Conservation (phyloP, 2,888 invertebrate genomes). For the Tenthredo scrophulariae region DNA sequence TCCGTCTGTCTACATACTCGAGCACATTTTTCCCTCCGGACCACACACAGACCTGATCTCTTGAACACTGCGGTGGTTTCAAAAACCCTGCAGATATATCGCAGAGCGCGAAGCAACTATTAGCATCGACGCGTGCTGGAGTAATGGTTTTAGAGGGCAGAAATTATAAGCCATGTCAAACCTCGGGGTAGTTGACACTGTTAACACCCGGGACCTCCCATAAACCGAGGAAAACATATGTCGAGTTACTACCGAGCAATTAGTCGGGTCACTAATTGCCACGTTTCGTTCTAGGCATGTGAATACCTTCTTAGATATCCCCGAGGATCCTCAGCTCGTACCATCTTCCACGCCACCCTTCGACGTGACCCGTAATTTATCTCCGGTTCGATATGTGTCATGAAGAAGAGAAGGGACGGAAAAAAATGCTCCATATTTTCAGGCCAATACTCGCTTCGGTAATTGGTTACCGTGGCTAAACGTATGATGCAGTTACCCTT, state of each 20-base stretch:
- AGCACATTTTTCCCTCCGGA: neutral
- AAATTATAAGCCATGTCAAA: neutral
- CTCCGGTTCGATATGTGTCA: neutral
- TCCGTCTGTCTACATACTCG: no score
- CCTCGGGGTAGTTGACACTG: slow-evolving; percentile 44
- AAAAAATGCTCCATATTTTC: neutral
- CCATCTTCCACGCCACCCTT: neutral
- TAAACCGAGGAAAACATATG: slow-evolving; percentile 19
- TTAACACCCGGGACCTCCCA: slow-evolving; percentile 52
- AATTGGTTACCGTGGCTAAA: slow-evolving; percentile 23
- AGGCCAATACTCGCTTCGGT: neutral
- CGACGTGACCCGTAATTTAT: neutral
- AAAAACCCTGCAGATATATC: neutral
- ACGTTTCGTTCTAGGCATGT: neutral
- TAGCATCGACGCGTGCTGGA: slow-evolving; percentile 55
- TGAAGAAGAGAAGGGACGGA: neutral
- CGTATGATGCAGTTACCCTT: neutral
- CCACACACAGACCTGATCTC: neutral
- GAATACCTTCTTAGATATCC: neutral
- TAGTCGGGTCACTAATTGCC: slow-evolving; percentile 53
- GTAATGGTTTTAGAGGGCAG: slow-evolving; percentile 13
- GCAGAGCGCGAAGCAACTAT: slow-evolving; percentile 37
- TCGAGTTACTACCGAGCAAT: slow-evolving; percentile 28
- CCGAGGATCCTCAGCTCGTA: neutral
- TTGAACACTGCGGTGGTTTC: no score